Base-by-base conservation (phyloP, 1,140 invertebrate species). In the Saccostrea glomerata region DNA sequence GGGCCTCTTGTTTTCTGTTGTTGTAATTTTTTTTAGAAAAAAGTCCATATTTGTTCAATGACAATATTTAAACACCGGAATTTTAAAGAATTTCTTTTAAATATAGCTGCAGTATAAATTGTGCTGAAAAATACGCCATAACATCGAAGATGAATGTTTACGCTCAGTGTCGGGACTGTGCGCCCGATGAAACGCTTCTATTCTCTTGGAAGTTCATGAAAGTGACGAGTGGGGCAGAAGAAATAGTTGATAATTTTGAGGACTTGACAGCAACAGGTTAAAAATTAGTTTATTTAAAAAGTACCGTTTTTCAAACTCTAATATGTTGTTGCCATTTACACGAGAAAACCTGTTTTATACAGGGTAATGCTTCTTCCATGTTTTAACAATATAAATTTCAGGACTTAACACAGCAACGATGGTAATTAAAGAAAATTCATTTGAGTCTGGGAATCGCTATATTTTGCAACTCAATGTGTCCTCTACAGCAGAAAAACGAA, bases 91-190 rank as follows among this genome's bases (percentile, higher is more conserved):
- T 36, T 36, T 36, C 30, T 36, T 36, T 36, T 82, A 5, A 4
- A 36, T 84, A 55, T 13, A 85, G 84, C n/a, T 85, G 84, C 30
- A 85, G 25, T 17, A 36, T 85, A 20, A 85, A 85, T 23, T 85
- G 84, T 85, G 30, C 15, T 4, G 84, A 85, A 12, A 85, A 85
- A n/a, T 56, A 36, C 12, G 84, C 84, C 7, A 36, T 85, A 58
- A 58, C 25, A 12, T 60, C 84, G 7, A 58, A 58, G 55, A 36
- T 85, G 55, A 85, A 60, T 30, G 23, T 85, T 55, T 36, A 60
- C 30, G 58, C 84, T 6, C 1, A 9, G 84, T 85, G 84, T 30
- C 30, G 23, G 30, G 84, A 85, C 30, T 85, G 84, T 58, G 7
- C 6, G 6, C 20, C 47, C 4, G 12, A 63, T 15, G 84, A 85